Conservation (phyloP, 2,888 invertebrate species). For the Lacanobia wlatinum region DNA sequence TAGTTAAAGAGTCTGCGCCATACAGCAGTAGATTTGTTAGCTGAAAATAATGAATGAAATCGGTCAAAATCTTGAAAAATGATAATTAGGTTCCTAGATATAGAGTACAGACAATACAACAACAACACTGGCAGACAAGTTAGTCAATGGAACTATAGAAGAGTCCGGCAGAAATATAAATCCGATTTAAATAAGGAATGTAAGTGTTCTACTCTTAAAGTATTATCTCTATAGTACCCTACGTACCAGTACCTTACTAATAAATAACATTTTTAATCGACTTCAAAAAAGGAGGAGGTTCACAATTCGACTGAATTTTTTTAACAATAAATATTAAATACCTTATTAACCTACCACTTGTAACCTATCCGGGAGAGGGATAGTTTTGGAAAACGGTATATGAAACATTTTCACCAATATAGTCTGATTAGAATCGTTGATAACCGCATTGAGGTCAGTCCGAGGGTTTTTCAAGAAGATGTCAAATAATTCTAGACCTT, state of each 20-base stretch:
- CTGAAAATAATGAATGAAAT: constrained; percentile 66
- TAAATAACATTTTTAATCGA: too few species aligned
- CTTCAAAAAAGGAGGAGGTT: too few species aligned
- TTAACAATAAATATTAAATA: too few species aligned
- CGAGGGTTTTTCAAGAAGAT: constrained; percentile 77
- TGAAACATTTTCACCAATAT: constrained; percentile 82
- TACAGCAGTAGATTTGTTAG: constrained; percentile 80
- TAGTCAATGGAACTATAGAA: too few species aligned
- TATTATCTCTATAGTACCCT: too few species aligned
- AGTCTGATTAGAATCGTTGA: constrained; percentile 79
- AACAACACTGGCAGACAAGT: too few species aligned
- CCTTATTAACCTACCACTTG: constrained; percentile 74
- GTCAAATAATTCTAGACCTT: constrained; percentile 72
- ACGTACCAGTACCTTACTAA: too few species aligned
- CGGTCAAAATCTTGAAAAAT: neutral
- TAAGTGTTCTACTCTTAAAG: too few species aligned
- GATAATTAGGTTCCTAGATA: neutral
- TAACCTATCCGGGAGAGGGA: constrained; percentile 70
- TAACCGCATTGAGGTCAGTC: constrained; percentile 78
- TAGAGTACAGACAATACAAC: too few species aligned
- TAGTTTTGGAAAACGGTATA: constrained; percentile 73
- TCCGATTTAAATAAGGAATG: too few species aligned
- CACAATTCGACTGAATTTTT: too few species aligned
- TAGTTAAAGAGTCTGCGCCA: constrained; percentile 82
- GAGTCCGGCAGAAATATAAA: too few species aligned